Conservation (phyloP, 1,140 invertebrate species). For the Subanguina moxae region DNA sequence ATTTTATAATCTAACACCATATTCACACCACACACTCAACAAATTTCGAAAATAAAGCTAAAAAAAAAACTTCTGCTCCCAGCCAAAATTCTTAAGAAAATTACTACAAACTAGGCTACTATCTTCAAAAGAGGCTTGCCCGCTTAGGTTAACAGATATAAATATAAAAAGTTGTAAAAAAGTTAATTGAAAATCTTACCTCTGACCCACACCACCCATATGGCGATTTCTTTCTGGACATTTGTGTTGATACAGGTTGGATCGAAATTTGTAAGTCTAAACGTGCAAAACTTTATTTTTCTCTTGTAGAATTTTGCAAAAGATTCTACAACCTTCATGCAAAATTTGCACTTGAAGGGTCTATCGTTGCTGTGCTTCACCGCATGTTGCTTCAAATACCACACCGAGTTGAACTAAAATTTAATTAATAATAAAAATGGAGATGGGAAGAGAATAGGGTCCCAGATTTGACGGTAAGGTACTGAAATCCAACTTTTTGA, state of each 20-base stretch:
- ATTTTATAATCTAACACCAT: no score
- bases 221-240: slow-evolving; percentile 29
- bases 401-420: slow-evolving; percentile 44
- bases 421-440: no score
- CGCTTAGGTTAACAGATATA: no score
- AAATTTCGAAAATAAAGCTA: no score
- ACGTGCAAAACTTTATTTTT: slow-evolving; percentile 6
- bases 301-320: slow-evolving; percentile 2
- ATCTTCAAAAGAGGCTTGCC: no score
- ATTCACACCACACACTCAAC: no score
- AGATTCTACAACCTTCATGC: slow-evolving; percentile 44
- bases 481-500: no score
- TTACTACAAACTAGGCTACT: no score
- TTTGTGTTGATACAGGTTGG: slow-evolving; percentile 54
- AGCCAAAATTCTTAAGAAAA: no score
- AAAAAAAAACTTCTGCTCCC: no score
- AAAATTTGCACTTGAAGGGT: slow-evolving; percentile 58
- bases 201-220: neutral
- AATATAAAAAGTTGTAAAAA: neutral
- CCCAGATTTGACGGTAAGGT: no score
- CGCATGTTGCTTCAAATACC: slow-evolving; percentile 59
- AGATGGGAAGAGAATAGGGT: no score
- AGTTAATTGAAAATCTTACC: neutral
- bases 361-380: slow-evolving; percentile 58
- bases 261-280: slow-evolving; percentile 59